A percentile compares a stretch with the other conserved stretches of the same genome.
phyloP scores from a whole-genome alignment of 1,140 invertebrate genomes.

The Ladona fulva region DNA sequence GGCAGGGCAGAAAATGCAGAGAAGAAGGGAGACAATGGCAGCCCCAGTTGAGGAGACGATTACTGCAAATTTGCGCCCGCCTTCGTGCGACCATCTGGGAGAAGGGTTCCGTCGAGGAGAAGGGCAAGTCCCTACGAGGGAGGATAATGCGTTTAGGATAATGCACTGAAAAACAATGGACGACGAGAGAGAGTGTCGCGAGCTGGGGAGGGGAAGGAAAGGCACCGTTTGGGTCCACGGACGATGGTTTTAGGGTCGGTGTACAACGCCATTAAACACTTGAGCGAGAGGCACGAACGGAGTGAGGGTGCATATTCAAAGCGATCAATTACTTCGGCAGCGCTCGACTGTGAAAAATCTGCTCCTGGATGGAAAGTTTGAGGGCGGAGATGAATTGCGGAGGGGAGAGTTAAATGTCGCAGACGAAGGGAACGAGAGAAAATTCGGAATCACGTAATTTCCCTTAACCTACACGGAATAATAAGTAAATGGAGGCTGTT shows the following conservation, averaged over 20 bases:
- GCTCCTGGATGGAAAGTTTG: neutral
- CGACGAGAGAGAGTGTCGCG: neutral
- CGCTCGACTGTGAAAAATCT: neutral
- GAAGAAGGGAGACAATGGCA: neutral
- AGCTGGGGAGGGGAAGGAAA: neutral
- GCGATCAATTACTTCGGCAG: neutral
- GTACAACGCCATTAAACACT: neutral
- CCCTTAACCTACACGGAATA: no score
- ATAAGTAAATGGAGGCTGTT: no score
- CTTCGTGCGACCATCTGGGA: neutral
- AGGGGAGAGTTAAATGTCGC: constrained; percentile 14
- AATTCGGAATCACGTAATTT: no score
- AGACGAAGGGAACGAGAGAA: no score
- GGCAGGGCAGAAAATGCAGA: no score
- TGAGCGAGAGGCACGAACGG: neutral
- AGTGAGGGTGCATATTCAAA: neutral
- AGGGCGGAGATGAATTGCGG: neutral
- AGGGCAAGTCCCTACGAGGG: neutral
- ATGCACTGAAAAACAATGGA: neutral
- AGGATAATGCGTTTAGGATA: neutral
- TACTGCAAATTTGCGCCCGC: neutral
- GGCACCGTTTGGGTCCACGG: no score
- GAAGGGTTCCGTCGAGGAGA: neutral
- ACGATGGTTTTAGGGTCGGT: neutral
- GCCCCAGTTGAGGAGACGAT: neutral